Percentiles rank a stretch among this genome's conserved stretches.
These are phyloP conservation scores for Rhopalosiphum padi DNA, from an alignment of 1,140 invertebrate species.

Conservation along the genomic window DNA sequence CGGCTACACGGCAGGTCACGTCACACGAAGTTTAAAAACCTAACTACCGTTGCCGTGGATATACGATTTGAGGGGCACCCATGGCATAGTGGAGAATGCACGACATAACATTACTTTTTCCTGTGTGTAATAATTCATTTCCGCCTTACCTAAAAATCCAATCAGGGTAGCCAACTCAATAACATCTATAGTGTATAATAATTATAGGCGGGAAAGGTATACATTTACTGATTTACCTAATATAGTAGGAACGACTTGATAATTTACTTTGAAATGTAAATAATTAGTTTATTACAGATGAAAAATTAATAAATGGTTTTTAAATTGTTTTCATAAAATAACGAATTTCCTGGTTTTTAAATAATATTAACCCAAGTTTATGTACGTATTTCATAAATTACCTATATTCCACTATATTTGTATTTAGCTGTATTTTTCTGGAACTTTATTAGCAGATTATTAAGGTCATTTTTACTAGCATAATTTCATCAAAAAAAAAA, in stretches of 20 bases:
- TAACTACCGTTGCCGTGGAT: constrained; percentile 55
- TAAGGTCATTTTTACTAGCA: too few relatives aligned
- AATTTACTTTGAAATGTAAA: not conserved
- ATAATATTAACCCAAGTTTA: too few relatives aligned
- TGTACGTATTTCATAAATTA: too few relatives aligned
- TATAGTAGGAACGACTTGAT: not conserved
- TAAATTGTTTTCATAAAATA: not conserved
- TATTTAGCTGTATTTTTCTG: too few relatives aligned
- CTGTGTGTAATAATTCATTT: constrained; percentile 54
- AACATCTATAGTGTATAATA: constrained; percentile 36
- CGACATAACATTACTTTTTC: constrained; percentile 43
- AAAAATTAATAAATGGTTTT: not conserved
- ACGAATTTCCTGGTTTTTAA: too few relatives aligned
- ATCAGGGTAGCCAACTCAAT: constrained; percentile 48
- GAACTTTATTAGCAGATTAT: too few relatives aligned
- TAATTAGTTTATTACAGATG: not conserved
- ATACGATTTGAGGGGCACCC: constrained; percentile 38
- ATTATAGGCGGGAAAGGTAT: constrained; percentile 19
- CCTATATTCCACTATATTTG: too few relatives aligned
- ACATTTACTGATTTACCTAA: not conserved
- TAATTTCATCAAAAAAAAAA: too few relatives aligned
- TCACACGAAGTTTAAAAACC: constrained; percentile 49
- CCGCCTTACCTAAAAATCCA: constrained; percentile 48
- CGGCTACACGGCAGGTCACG: constrained; percentile 15
- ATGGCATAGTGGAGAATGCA: constrained; percentile 38